Evolutionary conservation across 2,113 vertebrate species (phyloP).

Genomic region (Hippocampus comes): DNA sequence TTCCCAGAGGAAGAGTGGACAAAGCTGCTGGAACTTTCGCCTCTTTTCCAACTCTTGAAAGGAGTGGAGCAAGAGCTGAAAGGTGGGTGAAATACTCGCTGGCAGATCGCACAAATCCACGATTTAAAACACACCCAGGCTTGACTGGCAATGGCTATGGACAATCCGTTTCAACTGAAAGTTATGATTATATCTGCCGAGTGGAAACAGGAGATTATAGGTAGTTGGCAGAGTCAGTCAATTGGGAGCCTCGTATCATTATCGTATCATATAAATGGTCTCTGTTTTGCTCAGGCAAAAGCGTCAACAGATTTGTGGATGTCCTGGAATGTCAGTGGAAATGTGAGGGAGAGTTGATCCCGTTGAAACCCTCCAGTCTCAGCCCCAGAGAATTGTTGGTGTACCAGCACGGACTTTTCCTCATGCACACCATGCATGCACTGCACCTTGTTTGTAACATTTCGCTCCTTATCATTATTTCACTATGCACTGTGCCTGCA

Average conservation of each 20-base stretch:
- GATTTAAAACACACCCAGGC: neutral
- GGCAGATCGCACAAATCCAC: slow-evolving; percentile 24
- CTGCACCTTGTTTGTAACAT: slow-evolving; percentile 70
- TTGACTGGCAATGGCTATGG: no score
- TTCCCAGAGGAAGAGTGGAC: slow-evolving; percentile 63
- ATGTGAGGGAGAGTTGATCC: slow-evolving; percentile 68
- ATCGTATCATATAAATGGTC: no score
- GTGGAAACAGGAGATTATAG: no score
- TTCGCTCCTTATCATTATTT: neutral
- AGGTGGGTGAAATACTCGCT: slow-evolving; percentile 9
- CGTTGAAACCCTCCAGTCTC: slow-evolving; percentile 64
- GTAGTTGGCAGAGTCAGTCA: no score
- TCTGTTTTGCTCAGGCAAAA: slow-evolving; percentile 45
- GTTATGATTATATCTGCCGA: no score
- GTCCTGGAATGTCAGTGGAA: slow-evolving; percentile 65
- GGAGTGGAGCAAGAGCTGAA: slow-evolving; percentile 62
- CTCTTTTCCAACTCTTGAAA: slow-evolving; percentile 73
- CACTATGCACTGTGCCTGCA: neutral
- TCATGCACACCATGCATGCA: slow-evolving; percentile 71
- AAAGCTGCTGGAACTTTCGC: slow-evolving; percentile 47
- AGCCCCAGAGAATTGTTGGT: slow-evolving; percentile 77
- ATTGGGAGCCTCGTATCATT: no score
- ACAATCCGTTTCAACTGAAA: no score
- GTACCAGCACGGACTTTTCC: slow-evolving; percentile 79
- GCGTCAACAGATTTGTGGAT: slow-evolving; percentile 55